Evolutionary conservation across 2,113 vertebrate species (phyloP).

Genomic region (Cacatua alba): DNA sequence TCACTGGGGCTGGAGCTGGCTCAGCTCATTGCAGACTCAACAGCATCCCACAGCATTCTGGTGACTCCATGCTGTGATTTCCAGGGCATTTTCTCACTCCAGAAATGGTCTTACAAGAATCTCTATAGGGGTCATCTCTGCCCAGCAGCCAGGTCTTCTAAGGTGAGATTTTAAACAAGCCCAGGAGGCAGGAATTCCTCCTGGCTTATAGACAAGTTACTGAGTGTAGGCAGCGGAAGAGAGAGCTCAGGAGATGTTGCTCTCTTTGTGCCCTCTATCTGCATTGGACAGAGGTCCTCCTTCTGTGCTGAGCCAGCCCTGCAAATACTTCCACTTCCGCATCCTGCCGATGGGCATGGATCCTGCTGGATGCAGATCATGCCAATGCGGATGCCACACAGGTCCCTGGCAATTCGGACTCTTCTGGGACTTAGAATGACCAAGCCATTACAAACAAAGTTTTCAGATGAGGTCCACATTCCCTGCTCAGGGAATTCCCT

Average conservation of each 20-base stretch:
- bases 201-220: neutral
- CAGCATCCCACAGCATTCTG: neutral
- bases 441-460: neutral
- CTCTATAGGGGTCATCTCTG: neutral
- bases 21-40: neutral
- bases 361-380: neutral
- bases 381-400: neutral
- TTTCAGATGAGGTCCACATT: fast-evolving
- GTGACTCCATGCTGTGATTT: neutral
- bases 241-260: neutral
- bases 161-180: neutral
- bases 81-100: neutral
- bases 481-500: neutral
- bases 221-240: neutral
- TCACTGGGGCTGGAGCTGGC: neutral
- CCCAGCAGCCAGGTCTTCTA: neutral
- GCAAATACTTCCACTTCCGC: neutral
- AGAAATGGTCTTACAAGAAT: neutral
- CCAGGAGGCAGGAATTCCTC: neutral
- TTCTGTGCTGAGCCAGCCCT: neutral
- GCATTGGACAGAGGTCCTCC: fast-evolving
- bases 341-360: neutral
- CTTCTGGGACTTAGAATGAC: fast-evolving
- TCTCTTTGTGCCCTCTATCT: neutral
- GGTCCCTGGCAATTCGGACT: neutral